Evolutionary conservation across 2,888 invertebrate species (phyloP).

Genomic region (Panzeria rudis): DNA sequence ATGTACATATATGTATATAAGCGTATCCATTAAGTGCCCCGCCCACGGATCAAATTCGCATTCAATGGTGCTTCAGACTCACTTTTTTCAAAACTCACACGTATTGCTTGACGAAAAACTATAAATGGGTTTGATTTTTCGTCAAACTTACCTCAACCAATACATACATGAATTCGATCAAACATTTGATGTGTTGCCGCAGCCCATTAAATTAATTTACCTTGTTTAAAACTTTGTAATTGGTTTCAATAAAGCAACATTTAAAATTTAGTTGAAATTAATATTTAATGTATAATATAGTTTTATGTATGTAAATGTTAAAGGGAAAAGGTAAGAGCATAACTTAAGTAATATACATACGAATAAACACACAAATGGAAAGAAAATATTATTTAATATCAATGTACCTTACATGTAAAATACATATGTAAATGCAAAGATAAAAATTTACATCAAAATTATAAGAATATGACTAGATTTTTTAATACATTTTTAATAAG

Average conservation of each 20-base stretch:
- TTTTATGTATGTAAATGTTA: conserved; percentile 52
- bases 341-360: conserved; percentile 58
- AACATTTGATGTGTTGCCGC: too few relatives aligned
- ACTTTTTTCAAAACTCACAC: too few relatives aligned
- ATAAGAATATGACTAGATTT: conserved; percentile 64
- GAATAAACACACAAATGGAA: conserved; percentile 53
- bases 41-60: too few relatives aligned
- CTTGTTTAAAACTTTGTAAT: too few relatives aligned
- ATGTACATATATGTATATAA: too few relatives aligned
- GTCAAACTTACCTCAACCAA: too few relatives aligned
- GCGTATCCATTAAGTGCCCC: too few relatives aligned
- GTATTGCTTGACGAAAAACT: too few relatives aligned
- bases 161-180: too few relatives aligned
- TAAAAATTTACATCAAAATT: conserved; percentile 61
- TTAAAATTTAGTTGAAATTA: conserved; percentile 28
- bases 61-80: too few relatives aligned
- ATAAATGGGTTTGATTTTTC: too few relatives aligned
- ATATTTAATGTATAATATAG: conserved; percentile 54
- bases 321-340: conserved; percentile 42
- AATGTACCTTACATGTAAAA: conserved; percentile 31
- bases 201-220: too few relatives aligned
- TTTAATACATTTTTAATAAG: conserved; percentile 30
- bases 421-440: conserved; percentile 19
- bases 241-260: background rate
- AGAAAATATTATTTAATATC: conserved; percentile 46